These are phyloP conservation scores for Leuciscus idus DNA, from an alignment of 2,113 vertebrate species.

Conservation along the genomic window DNA sequence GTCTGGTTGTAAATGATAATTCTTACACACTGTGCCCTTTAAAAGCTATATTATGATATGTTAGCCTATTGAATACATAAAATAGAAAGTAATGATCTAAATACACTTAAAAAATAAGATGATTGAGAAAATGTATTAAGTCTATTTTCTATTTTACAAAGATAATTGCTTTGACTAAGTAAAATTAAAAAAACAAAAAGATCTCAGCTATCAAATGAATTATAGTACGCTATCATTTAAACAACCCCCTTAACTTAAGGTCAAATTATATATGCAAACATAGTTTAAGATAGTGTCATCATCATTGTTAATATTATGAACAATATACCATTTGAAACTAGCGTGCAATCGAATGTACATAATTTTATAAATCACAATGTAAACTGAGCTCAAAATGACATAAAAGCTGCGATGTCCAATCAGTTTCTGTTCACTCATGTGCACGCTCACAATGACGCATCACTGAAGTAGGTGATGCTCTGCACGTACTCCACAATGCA, in stretches of 20 bases:
- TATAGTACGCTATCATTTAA: not conserved
- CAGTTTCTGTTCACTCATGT: slow-evolving; percentile 4
- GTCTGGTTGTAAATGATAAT: not conserved
- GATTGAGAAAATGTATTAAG: too few relatives aligned
- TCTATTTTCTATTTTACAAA: not conserved
- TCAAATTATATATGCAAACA: not conserved
- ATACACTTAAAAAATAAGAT: not conserved
- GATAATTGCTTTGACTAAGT: not conserved
- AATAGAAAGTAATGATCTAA: not conserved
- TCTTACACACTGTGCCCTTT: not conserved
- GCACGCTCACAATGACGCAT: slow-evolving; percentile 61
- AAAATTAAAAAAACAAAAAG: not conserved
- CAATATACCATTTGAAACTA: not conserved
- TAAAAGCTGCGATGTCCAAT: not conserved
- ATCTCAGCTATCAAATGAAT: not conserved
- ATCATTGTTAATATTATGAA: not conserved
- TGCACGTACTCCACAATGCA: slow-evolving; percentile 74
- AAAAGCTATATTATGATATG: not conserved
- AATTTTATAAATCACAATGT: not conserved
- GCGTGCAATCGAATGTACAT: not conserved
- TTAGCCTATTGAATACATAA: not conserved
- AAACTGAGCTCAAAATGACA: not conserved
- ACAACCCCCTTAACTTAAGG: not conserved
- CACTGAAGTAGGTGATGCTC: slow-evolving; percentile 63
- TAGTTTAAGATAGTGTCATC: not conserved